phyloP scores from a whole-genome alignment of 2,113 vertebrate genomes.

The Petroica traversi region DNA sequence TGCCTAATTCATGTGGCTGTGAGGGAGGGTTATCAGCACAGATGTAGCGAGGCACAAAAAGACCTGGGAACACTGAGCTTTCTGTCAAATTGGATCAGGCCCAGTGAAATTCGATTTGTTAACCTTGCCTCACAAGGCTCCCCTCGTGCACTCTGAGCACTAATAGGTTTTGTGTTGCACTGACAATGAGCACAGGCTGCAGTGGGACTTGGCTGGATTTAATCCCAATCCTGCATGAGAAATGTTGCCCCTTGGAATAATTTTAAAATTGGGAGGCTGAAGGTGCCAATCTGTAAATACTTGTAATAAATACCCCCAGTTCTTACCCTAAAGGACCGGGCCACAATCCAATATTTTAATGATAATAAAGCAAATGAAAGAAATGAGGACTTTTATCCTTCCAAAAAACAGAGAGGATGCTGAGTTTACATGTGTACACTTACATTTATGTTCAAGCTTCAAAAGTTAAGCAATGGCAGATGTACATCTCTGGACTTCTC shows the following conservation, averaged over 20 bases:
- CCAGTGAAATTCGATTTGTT: constrained; percentile 47
- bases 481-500: not conserved
- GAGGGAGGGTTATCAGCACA: constrained; percentile 31
- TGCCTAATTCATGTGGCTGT: constrained; percentile 37
- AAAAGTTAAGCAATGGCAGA: not conserved
- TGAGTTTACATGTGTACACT: not conserved
- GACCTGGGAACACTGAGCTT: constrained; percentile 38
- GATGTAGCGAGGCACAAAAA: constrained; percentile 30
- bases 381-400: not conserved
- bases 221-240: not conserved
- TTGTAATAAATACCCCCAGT: not conserved
- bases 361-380: not conserved
- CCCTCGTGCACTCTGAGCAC: not conserved
- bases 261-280: not conserved
- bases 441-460: not conserved
- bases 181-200: not conserved
- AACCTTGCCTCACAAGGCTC: constrained; percentile 22
- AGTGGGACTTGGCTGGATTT: not conserved
- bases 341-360: not conserved
- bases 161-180: not conserved
- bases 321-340: not conserved
- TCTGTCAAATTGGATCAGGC: constrained; percentile 61
- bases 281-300: not conserved
- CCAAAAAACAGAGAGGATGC: not conserved
- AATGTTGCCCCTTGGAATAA: not conserved